Percentiles rank a stretch among this genome's conserved stretches.
These are phyloP conservation scores for Anisognathus igniventris DNA, from an alignment of 2,797 vertebrate genomes.

Conservation along the genomic window DNA sequence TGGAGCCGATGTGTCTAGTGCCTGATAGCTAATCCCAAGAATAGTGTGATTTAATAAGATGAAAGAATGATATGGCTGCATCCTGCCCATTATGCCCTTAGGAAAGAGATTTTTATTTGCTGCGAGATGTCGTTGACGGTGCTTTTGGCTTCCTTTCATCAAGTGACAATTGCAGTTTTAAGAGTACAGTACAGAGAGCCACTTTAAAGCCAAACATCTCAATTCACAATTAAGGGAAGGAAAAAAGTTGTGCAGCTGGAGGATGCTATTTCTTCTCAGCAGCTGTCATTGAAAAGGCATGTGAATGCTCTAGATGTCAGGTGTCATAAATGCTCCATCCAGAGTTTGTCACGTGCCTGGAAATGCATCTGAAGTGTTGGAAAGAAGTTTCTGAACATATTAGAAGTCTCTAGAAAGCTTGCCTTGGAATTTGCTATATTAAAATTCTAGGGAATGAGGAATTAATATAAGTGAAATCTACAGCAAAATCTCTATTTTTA, in stretches of 20 bases:
- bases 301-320: constrained; percentile 68
- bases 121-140: constrained; percentile 67
- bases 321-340: constrained; percentile 64
- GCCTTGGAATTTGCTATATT: neutral
- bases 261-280: constrained; percentile 71
- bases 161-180: constrained; percentile 61
- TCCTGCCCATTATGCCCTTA: constrained; percentile 70
- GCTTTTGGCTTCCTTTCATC: constrained; percentile 68
- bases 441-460: neutral
- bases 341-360: constrained; percentile 52
- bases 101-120: constrained; percentile 67
- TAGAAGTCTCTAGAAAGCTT: neutral
- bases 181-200: constrained; percentile 68
- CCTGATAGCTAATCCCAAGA: constrained; percentile 62
- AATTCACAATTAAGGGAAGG: constrained; percentile 69
- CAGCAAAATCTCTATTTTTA: neutral
- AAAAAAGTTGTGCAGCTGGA: constrained; percentile 74
- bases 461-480: neutral
- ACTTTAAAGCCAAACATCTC: constrained; percentile 71
- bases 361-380: constrained; percentile 41
- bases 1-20: constrained; percentile 51
- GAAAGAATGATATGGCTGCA: constrained; percentile 50
- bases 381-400: neutral
- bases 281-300: constrained; percentile 72
- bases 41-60: constrained; percentile 65